Conservation (phyloP, 2,888 invertebrate species). For the Polyploca ridens region DNA sequence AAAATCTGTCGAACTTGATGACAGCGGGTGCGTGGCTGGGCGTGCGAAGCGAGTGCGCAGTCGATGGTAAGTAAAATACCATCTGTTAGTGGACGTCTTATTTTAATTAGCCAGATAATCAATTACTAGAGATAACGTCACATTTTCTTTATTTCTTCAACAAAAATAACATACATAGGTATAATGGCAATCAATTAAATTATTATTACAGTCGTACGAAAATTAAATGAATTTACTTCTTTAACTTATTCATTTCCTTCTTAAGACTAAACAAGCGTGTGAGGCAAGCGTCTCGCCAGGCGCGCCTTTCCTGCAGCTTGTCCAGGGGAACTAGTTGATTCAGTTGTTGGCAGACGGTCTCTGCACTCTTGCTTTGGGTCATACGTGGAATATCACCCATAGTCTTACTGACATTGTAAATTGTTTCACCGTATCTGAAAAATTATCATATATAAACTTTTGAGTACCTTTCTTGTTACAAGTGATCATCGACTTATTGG, state of each 20-base stretch:
- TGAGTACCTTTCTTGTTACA: not conserved
- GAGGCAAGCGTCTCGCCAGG: slow-evolving; percentile 93
- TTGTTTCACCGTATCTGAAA: slow-evolving; percentile 83
- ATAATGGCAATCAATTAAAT: too few species aligned
- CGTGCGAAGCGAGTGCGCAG: too few species aligned
- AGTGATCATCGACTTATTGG: not conserved
- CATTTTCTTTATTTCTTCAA: not conserved
- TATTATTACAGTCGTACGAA: slow-evolving; percentile 19
- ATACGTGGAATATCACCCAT: slow-evolving; percentile 91
- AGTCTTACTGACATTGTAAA: slow-evolving; percentile 87
- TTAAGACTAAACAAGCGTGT: slow-evolving; percentile 92
- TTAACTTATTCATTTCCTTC: slow-evolving; percentile 85
- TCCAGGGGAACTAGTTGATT: slow-evolving; percentile 90
- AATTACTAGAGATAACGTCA: too few species aligned
- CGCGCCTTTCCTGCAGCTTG: slow-evolving; percentile 88
- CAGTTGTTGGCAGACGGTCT: slow-evolving; percentile 88
- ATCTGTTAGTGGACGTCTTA: too few species aligned
- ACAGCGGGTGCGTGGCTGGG: too few species aligned
- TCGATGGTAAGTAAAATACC: too few species aligned
- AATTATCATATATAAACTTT: slow-evolving; percentile 10
- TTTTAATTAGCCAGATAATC: too few species aligned
- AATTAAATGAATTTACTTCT: slow-evolving; percentile 40
- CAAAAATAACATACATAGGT: not conserved
- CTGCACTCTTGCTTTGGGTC: slow-evolving; percentile 85
- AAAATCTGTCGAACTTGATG: too few species aligned